Evolutionary conservation across 2,113 vertebrate species (phyloP), one percentile per base, ranked within the genome.

Genomic region (Cyanocitta stelleri): DNA sequence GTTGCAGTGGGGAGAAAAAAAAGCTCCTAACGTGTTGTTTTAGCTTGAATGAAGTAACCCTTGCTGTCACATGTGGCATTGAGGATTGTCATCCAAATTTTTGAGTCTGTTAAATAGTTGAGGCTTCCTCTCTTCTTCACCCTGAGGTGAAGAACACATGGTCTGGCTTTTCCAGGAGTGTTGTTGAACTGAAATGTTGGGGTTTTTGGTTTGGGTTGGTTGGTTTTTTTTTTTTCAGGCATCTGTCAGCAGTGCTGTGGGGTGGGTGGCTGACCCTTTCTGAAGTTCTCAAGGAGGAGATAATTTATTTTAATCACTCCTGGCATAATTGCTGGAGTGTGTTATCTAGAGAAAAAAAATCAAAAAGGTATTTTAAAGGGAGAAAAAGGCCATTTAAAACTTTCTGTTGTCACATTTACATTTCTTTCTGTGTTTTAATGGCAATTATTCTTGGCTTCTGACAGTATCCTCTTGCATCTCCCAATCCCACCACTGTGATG

Each of bases 1-100:
- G 49, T 68, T 84, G 51, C 2, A 2, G 35, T 10, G 56, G 2
- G 10, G 32, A 17, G 1, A 1, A 2, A 3, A 18, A 18, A n/a
- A 32, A 9, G 22, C 61, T 75, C 32, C 68, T 90, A 43, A 75
- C 26, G 22, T 67, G 63, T 85, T 93, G 52, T 63, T 94, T 92
- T 92, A 94, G 85, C 90, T 93, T 64, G 92, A 88, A 91, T 80
- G 58, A 64, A 81, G 68, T 90, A 84, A 96, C 72, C 88, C 17
- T 89, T 75, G 85, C 84, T 93, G 92, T 87, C 72, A 67, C 30
- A 37, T n/a, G 72, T 80, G 67, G 73, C 81, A 68, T 48, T 79
- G 63, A 87, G 63, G 51, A 23, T 37, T 92, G 84, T 92, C 77
- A 79, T 95, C 94, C 55, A 52, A 15, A n/a, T 85, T 64, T 89